These are phyloP conservation scores for Lepetodrilus schrolli DNA, from an alignment of 2,888 invertebrate genomes.

Conservation along the genomic window DNA sequence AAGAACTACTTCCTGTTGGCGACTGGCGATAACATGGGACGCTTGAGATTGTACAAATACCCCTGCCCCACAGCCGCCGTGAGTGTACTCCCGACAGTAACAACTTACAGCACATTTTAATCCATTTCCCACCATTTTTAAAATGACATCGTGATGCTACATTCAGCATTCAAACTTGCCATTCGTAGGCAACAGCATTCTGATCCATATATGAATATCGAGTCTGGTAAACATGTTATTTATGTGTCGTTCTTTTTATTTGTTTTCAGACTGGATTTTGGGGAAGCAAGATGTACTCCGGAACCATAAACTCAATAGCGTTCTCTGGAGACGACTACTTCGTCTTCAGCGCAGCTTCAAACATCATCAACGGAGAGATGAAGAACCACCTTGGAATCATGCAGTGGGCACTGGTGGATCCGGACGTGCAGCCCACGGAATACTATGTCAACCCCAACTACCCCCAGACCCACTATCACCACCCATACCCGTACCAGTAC, in stretches of 20 bases:
- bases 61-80: slow-evolving; percentile 77
- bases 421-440: background rate
- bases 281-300: slow-evolving; percentile 90
- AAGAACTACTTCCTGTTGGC: slow-evolving; percentile 84
- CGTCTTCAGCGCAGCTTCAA: slow-evolving; percentile 83
- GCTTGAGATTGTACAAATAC: slow-evolving; percentile 89
- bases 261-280: slow-evolving; percentile 82
- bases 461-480: background rate
- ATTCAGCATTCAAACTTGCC: no score
- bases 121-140: no score
- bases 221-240: no score
- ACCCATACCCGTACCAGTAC: background rate
- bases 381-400: slow-evolving; percentile 13
- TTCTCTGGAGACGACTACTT: slow-evolving; percentile 91
- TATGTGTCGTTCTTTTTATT: no score
- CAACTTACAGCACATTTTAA: no score
- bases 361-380: background rate
- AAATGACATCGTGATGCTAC: no score
- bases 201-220: no score
- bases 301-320: slow-evolving; percentile 85
- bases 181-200: no score
- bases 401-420: slow-evolving; percentile 11
- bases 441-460: background rate
- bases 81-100: no score
- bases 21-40: slow-evolving; percentile 89